phyloP scores from a whole-genome alignment of 2,113 vertebrate species.

The Carettochelys insculpta region DNA sequence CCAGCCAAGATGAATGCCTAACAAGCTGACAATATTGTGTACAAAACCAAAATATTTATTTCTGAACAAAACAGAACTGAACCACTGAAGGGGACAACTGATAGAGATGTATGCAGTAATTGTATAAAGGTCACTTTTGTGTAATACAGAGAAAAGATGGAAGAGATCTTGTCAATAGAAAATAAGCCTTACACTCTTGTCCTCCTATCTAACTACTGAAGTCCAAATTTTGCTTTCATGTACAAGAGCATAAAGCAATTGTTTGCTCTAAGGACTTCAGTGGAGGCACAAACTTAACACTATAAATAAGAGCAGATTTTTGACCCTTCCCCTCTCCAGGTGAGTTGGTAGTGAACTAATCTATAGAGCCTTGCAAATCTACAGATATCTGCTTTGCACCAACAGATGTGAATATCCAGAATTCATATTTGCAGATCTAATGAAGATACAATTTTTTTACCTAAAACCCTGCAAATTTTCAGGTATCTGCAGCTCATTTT shows the following conservation, averaged over 20 bases:
- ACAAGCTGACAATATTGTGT: not conserved
- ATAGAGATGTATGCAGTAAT: not conserved
- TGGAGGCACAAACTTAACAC: not conserved
- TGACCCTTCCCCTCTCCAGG: not conserved
- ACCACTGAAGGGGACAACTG: not conserved
- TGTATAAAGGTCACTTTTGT: not conserved
- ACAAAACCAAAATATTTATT: constrained; percentile 11
- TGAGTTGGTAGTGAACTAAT: too few species aligned
- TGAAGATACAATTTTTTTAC: too few species aligned
- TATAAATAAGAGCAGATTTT: not conserved
- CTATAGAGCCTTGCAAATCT: too few species aligned
- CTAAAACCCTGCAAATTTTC: too few species aligned
- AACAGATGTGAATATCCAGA: too few species aligned
- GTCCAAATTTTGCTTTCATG: not conserved
- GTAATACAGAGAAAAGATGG: not conserved
- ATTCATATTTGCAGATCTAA: too few species aligned
- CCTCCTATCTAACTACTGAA: not conserved
- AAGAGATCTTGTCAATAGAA: not conserved
- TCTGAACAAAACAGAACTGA: not conserved
- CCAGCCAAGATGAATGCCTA: constrained; percentile 14
- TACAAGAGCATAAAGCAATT: not conserved
- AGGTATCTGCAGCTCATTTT: too few species aligned
- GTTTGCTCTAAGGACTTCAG: not conserved
- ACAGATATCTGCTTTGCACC: too few species aligned
- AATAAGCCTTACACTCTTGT: not conserved